Percentiles rank a stretch among this genome's conserved stretches.
Conservation (phyloP, 2,888 invertebrate genomes). For the Tridacna gigas region DNA sequence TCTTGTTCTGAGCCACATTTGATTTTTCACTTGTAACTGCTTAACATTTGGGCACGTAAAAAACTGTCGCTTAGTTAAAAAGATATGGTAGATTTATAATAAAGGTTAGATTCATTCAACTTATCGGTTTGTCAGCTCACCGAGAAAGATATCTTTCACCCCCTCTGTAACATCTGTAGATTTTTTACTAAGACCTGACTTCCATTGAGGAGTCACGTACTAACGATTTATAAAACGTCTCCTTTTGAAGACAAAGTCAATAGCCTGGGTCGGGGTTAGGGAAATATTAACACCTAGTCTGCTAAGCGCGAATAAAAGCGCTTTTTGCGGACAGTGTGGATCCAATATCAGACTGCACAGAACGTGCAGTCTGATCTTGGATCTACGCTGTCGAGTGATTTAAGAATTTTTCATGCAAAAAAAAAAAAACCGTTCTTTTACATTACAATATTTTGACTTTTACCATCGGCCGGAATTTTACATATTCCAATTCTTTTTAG, state of each 20-base stretch:
- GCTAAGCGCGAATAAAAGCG: neutral
- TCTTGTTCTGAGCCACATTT: too few species aligned
- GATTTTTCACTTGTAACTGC: too few species aligned
- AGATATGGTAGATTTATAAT: too few species aligned
- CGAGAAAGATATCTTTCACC: too few species aligned
- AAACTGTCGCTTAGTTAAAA: too few species aligned
- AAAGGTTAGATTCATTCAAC: too few species aligned
- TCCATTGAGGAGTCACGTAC: conserved; percentile 11
- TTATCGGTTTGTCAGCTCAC: too few species aligned
- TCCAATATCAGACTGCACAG: neutral
- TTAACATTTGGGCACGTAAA: too few species aligned
- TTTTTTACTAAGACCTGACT: neutral
- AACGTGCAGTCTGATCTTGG: too few species aligned
- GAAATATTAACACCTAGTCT: neutral
- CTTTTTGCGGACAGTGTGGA: neutral
- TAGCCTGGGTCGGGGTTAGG: neutral
- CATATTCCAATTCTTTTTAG: too few species aligned
- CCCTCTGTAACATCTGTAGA: conserved; percentile 5
- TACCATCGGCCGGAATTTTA: neutral
- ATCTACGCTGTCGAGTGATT: too few species aligned
- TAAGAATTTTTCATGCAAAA: neutral
- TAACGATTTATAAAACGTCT: neutral
- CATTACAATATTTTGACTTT: neutral
- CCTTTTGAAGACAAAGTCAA: neutral
- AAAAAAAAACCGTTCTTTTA: neutral